Base-by-base conservation (phyloP, 2,888 invertebrate species). In the Halictus ligatus region DNA sequence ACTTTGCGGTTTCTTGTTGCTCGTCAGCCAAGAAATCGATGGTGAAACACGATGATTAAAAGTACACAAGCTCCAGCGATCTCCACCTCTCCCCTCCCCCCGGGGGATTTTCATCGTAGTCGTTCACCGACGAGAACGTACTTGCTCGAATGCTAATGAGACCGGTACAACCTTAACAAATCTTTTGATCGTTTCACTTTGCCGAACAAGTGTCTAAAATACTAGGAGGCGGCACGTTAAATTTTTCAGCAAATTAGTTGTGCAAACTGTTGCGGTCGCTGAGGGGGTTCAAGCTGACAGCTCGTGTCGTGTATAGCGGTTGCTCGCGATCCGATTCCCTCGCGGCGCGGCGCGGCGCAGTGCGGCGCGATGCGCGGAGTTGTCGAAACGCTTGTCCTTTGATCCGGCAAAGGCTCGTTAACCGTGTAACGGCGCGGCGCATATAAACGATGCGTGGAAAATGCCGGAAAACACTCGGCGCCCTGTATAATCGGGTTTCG, bases 351-450 rank as follows among this genome's bases (percentile, higher is more conserved):
- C 48, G 3, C 58, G 15, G n/a, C 15, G 64, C 15, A 13, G 13
- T 21, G 50, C 18, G 48, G 48, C 48, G 3, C 58, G 15, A n/a
- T 25, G n/a, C 60, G 64, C 29, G 29, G 29, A 64, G 25, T 29
- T 35, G 67, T 35, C 35, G 67, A 69, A 69, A 69, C 40, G 64
- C 18, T 75, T 54, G 43, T 54, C 13, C 54, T 25, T 58, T 60
- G 43, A 18, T 43, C 58, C 60, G 43, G 15, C 43, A 46, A 60
- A 18, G 75, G 54, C 25, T 75, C 60, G 75, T 75, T 75, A 60
- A 25, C 75, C 25, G 25, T 1, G 60, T 25, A 48, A 73, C 48
- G 6, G 29, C 21, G 67, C 67, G 21, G 67, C 8, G 2, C 50
- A 8, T 64, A 29, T 64, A 64, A 69, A 69, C 35, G 67, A 35